A percentile compares a stretch with the other conserved stretches of the same genome.
These are phyloP conservation scores for Drosophila sordidula DNA, from an alignment of 2,888 invertebrate genomes.

Conservation along the genomic window DNA sequence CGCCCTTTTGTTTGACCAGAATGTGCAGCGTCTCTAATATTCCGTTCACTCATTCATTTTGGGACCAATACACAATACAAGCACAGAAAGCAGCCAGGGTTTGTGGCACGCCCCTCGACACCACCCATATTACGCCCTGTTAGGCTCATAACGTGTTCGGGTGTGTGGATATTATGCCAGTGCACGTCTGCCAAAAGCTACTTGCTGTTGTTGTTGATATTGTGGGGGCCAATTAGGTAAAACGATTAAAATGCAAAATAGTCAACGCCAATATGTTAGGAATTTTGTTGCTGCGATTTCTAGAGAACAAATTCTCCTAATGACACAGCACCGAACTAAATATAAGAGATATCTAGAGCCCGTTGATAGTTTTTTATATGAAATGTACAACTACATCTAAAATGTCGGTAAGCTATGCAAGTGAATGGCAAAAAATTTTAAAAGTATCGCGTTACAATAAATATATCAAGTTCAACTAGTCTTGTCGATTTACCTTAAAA, in stretches of 20 bases:
- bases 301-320: conserved; percentile 4
- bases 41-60: conserved; percentile 66
- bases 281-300: conserved; percentile 19
- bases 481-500: too few relatives aligned
- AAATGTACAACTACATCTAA: background rate
- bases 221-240: conserved; percentile 61
- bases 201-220: conserved; percentile 18
- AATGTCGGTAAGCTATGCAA: background rate
- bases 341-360: conserved; percentile 2
- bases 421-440: background rate
- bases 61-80: conserved; percentile 29
- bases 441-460: background rate
- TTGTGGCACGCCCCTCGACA: background rate
- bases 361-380: background rate
- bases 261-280: conserved; percentile 53
- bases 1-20: conserved; percentile 53
- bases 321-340: conserved; percentile 11
- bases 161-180: conserved; percentile 45
- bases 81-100: conserved; percentile 5
- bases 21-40: conserved; percentile 57
- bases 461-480: too few relatives aligned
- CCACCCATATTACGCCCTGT: background rate
- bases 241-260: conserved; percentile 78
- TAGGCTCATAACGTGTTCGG: conserved; percentile 15
- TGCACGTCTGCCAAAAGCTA: conserved; percentile 34